Percentiles rank a stretch among this genome's conserved stretches.
These are phyloP conservation scores for Stenopsyche tienmushanensis DNA, from an alignment of 1,140 invertebrate species.

Conservation along the genomic window DNA sequence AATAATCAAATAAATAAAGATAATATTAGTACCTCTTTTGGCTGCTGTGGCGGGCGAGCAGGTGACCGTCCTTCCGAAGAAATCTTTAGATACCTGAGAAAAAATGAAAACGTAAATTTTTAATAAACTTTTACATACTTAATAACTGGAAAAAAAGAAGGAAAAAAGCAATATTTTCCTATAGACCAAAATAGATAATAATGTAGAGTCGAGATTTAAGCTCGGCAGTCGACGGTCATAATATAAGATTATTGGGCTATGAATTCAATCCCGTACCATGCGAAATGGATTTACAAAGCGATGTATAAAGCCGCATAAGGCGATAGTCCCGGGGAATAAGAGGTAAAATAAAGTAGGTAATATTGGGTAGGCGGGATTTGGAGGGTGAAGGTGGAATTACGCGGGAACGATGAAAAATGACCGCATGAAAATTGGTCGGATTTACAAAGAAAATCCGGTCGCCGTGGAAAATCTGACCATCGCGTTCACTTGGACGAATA, in stretches of 20 bases:
- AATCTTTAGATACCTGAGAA: conserved; percentile 67
- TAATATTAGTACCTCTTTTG: conserved; percentile 42
- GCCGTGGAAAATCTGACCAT: background rate
- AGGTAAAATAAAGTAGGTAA: conserved; percentile 25
- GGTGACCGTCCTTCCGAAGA: conserved; percentile 66
- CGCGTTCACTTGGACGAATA: background rate
- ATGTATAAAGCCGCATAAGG: conserved; percentile 11
- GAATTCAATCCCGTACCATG: conserved; percentile 6
- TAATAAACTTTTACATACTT: background rate
- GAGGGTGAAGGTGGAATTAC: conserved; percentile 30
- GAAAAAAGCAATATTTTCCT: no score
- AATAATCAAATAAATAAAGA: no score
- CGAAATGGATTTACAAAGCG: conserved; percentile 28
- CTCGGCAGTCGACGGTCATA: conserved; percentile 7
- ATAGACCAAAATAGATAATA: no score
- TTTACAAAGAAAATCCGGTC: conserved; percentile 29
- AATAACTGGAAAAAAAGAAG: no score
- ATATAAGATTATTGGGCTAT: conserved; percentile 22
- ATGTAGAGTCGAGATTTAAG: no score
- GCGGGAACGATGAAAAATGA: conserved; percentile 42
- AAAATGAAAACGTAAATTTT: conserved; percentile 38
- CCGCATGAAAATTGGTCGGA: conserved; percentile 38
- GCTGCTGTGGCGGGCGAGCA: conserved; percentile 44
- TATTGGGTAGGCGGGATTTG: conserved; percentile 20
- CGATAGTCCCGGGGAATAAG: conserved; percentile 11